Base-by-base conservation (phyloP, 2,797 vertebrate species). In the Ceryle rudis region DNA sequence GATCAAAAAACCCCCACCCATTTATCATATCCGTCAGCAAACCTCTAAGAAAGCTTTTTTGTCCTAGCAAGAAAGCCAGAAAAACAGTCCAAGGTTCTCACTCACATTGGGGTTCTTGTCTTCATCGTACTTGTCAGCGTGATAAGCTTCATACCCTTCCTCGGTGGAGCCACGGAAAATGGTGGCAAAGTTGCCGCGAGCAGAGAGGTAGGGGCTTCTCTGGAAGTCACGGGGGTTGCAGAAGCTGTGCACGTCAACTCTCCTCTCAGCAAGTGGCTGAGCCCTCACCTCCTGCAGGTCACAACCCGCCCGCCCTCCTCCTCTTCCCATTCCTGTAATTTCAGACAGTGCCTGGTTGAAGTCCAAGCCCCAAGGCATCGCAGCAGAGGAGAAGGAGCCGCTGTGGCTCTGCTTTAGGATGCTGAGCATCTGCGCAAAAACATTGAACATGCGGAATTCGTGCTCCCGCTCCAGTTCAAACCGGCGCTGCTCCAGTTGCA, bases 41-140 rank as follows among this genome's bases (percentile, higher is more conserved):
- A 37, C 15, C 26, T 51, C 60, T 58, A 65, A 17, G 44, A 33
- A 78, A 51, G 8, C 10, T n/a, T 6, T 8, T 51, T 75, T 75
- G 47, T 35, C 49, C 55, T 39, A 69, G 46, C 23, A 65, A 64
- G 55, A 58, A 91, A 87, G 41, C 22, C 47, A 57, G 28, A 39
- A 70, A 77, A 85, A 61, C 13, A 33, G 39, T 31, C 6, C 4
- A 31, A 39, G 19, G 29, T 12, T 41, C 12, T 60, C 85, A 98
- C 99, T 99, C 97, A 99, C 99, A 8, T 98, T 97, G 49, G 99
- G 99, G 96, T 99, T 99, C 95, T 98, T 98, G 42, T 98, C 98
- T 90, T 98, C 97, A 15, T 99, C 98, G 18, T 99, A 97, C 90
- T 97, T 98, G 95, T 99, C 98, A 64, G 89, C 96, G 5, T 96